Evolutionary conservation across 1,140 invertebrate genomes (phyloP).

Genomic region (Caerostris extrusa): DNA sequence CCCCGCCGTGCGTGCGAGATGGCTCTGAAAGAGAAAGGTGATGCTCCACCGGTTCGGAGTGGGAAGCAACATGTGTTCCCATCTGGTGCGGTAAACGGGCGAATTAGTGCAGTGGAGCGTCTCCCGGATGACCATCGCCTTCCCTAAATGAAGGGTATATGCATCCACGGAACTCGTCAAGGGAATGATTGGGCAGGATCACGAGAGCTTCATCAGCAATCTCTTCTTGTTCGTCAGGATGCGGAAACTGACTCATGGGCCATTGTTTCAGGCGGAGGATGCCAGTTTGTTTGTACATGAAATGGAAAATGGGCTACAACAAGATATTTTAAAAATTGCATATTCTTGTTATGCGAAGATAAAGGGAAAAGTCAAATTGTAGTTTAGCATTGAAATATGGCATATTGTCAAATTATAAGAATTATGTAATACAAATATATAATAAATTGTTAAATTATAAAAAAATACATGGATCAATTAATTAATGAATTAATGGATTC

Average conservation of each 20-base stretch:
- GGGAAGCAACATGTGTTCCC: constrained; percentile 11
- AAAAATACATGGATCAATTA: too few relatives aligned
- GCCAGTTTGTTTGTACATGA: too few relatives aligned
- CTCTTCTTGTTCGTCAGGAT: not conserved
- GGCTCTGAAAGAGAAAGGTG: not conserved
- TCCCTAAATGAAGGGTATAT: not conserved
- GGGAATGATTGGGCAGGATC: not conserved
- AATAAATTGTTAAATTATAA: too few relatives aligned
- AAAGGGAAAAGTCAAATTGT: too few relatives aligned
- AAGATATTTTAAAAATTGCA: too few relatives aligned
- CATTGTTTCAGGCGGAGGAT: too few relatives aligned
- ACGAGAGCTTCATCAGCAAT: not conserved
- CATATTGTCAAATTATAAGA: too few relatives aligned
- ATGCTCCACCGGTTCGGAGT: not conserved
- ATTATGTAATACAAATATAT: too few relatives aligned
- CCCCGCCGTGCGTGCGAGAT: not conserved
- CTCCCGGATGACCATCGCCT: constrained; percentile 3
- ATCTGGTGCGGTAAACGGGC: constrained; percentile 12
- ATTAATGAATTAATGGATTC: too few relatives aligned
- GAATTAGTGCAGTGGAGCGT: constrained; percentile 18
- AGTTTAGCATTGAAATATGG: too few relatives aligned
- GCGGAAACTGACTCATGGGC: not conserved
- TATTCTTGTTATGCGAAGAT: too few relatives aligned
- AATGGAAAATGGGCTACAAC: too few relatives aligned
- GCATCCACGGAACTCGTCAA: not conserved